Conservation (phyloP, 2,888 invertebrate genomes). For the Drosophila recens region DNA sequence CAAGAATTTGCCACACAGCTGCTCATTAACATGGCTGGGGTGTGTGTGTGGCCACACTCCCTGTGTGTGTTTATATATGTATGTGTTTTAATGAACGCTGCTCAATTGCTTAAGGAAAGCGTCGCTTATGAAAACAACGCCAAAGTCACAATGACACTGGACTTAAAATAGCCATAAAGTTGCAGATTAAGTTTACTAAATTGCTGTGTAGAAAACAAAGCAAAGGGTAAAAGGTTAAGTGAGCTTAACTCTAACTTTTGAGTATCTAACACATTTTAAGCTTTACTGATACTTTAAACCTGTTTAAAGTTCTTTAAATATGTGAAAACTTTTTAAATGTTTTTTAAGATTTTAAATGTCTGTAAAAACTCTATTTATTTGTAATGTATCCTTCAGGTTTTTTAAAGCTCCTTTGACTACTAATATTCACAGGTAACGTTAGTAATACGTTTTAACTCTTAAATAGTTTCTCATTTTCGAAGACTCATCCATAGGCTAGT, state of each 20-base stretch:
- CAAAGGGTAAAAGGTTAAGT: background rate
- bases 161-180: conserved; percentile 1
- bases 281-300: background rate
- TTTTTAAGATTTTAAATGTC: background rate
- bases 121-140: background rate
- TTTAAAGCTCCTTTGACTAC: background rate
- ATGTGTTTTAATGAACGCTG: conserved; percentile 43
- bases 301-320: background rate
- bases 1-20: conserved; percentile 45
- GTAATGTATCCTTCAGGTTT: background rate
- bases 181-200: conserved; percentile 1
- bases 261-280: background rate
- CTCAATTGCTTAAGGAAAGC: conserved; percentile 37
- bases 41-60: background rate
- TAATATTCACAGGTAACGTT: background rate
- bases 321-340: background rate
- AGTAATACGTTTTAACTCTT: background rate
- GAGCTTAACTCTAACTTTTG: background rate
- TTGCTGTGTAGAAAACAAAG: background rate
- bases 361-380: background rate
- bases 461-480: too few relatives aligned
- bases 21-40: conserved; percentile 50
- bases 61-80: conserved; percentile 3
- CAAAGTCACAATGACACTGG: conserved; percentile 25
- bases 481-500: conserved; percentile 3